phyloP scores from a whole-genome alignment of 1,140 invertebrate genomes.

The Apis cerana region DNA sequence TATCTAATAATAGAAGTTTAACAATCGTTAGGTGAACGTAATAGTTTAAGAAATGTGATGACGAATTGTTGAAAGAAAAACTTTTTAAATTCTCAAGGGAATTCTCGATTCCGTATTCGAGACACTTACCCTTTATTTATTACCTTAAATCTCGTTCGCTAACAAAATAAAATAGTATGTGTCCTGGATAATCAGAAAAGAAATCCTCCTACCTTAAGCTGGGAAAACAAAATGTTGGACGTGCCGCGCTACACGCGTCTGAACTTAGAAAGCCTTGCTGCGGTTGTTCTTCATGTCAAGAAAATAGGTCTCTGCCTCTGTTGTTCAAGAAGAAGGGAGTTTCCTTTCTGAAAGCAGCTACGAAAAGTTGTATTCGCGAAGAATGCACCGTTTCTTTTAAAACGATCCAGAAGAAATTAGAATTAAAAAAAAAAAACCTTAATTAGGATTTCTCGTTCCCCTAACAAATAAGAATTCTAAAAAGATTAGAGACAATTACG shows the following conservation, averaged over 20 bases:
- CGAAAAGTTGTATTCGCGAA: too few relatives aligned
- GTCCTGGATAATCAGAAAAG: conserved; percentile 8
- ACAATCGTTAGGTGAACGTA: too few relatives aligned
- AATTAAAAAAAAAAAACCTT: too few relatives aligned
- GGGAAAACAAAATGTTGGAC: neutral
- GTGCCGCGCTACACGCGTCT: neutral
- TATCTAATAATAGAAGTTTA: too few relatives aligned
- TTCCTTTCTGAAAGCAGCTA: neutral
- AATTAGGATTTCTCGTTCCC: too few relatives aligned
- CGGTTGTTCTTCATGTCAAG: neutral
- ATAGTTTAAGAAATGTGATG: too few relatives aligned
- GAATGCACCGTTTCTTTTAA: neutral
- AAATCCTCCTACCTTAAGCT: conserved; percentile 11
- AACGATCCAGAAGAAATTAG: neutral
- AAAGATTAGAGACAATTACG: too few relatives aligned
- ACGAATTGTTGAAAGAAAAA: too few relatives aligned
- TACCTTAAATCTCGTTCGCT: neutral
- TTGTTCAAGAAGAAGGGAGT: neutral
- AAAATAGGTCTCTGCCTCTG: neutral
- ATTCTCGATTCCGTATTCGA: neutral
- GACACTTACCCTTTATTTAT: neutral
- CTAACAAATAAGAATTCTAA: too few relatives aligned
- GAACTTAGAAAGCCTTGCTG: neutral
- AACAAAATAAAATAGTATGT: neutral
- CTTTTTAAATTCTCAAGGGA: neutral